phyloP scores from a whole-genome alignment of 2,888 invertebrate genomes.

The Stenichneumon culpator region DNA sequence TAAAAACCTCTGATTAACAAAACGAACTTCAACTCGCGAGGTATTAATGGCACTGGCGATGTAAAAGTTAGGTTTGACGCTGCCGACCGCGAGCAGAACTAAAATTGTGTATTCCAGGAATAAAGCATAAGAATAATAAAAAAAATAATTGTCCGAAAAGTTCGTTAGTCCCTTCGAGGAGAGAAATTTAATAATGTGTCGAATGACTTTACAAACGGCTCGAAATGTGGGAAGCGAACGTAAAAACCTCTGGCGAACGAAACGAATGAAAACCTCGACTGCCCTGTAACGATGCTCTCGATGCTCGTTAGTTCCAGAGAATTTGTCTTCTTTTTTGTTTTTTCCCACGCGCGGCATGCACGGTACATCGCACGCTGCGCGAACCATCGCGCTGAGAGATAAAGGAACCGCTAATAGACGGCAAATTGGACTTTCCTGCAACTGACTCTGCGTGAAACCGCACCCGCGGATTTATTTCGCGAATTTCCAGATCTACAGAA shows the following conservation, averaged over 20 bases:
- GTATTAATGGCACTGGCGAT: constrained; percentile 15
- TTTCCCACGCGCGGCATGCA: constrained; percentile 20
- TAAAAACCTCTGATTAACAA: constrained; percentile 37
- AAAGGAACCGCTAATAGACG: constrained; percentile 64
- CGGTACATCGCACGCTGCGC: constrained; percentile 44
- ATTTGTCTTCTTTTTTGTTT: constrained; percentile 74
- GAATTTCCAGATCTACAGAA: neutral
- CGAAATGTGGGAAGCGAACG: constrained; percentile 6
- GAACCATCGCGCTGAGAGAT: constrained; percentile 59
- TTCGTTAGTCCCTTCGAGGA: neutral
- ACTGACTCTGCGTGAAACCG: constrained; percentile 44
- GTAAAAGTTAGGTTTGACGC: constrained; percentile 9
- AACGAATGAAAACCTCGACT: constrained; percentile 31
- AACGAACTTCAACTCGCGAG: constrained; percentile 30
- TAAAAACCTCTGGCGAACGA: neutral
- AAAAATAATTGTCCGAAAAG: neutral
- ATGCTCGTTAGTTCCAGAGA: constrained; percentile 80
- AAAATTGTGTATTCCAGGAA: neutral
- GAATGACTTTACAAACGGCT: constrained; percentile 11
- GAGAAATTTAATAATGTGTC: constrained; percentile 4
- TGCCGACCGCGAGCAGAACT: neutral
- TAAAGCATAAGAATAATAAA: neutral
- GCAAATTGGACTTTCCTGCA: constrained; percentile 58
- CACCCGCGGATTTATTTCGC: constrained; percentile 33
- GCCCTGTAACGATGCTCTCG: constrained; percentile 67